Base-by-base conservation (phyloP, 2,888 invertebrate genomes). In the Caenorhabditis sp. region DNA sequence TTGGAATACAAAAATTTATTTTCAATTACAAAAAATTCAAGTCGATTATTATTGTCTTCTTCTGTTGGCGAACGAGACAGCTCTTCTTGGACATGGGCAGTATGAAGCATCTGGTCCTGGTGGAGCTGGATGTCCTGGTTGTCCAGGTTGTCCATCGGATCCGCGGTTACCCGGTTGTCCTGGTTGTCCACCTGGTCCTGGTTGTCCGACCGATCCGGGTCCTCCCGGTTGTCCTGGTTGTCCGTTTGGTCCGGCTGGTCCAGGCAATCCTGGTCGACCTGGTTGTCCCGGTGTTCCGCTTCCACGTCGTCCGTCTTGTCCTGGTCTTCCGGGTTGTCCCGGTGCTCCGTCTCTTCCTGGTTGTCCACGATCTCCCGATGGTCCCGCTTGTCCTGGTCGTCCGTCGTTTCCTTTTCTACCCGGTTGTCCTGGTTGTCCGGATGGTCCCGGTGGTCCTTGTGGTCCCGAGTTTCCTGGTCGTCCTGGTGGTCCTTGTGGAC, bases 371-470 rank as follows among this genome's bases (percentile, higher is more conserved):
- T 76, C 69, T 69, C 85, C 84, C 24, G 66, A 24, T n/a, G 71
- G 62, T 63, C 84, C 85, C 49, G 81, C 75, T n/a, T 71, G 59
- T 73, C 84, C 84, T 50, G 79, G 74, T 37, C 67, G 75, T 64
- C 84, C 84, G 49, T 78, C 73, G 66, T 79, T 76, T 69, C 84
- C 84, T 21, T 63, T 60, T 3, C 62, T 49, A 61, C 81, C 81
- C 24, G 72, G 61, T 5, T 65, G 55, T 72, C 83, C 83, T 59
- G 77, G 69, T 23, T 66, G 69, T 64, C 85, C 85, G 37, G 75
- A 65, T 14, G 81, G 78, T 62, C 84, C 84, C n/a, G 71, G 62
- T 58, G 76, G 73, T 76, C 79, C 79, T 12, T 76, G 67, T 57
- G 71, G 58, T 66, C 71, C 76, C 14, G 66, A 19, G 49, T 70